Evolutionary conservation across 1,140 invertebrate genomes (phyloP).

Genomic region (Oscheius sp.): DNA sequence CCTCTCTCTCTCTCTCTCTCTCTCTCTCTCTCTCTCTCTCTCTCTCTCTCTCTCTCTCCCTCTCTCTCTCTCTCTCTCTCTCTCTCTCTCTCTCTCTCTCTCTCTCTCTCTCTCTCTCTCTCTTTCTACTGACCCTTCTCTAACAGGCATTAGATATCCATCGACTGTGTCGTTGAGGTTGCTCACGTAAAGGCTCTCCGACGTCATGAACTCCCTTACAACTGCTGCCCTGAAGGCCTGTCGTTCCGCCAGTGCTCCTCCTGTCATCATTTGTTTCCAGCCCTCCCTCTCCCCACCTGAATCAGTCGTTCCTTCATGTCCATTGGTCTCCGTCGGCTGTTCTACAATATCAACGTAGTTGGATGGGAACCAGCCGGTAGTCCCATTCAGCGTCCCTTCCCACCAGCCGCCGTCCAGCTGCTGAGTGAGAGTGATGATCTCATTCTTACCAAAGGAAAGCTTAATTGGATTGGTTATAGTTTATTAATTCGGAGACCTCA

Average conservation of each 20-base stretch:
- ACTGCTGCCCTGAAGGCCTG: constrained; percentile 26
- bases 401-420: constrained; percentile 96
- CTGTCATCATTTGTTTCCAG: constrained; percentile 1
- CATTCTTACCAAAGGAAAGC: constrained; percentile 90
- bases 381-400: constrained; percentile 89
- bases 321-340: background rate
- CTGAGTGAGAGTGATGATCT: constrained; percentile 90
- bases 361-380: constrained; percentile 96
- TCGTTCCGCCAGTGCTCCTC: background rate
- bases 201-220: constrained; percentile 20
- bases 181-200: background rate
- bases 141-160: background rate
- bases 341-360: constrained; percentile 78
- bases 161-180: background rate
- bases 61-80: constrained; percentile 9
- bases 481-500: constrained; percentile 70
- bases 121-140: background rate
- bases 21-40: background rate
- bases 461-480: too few relatives aligned
- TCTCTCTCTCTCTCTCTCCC: constrained; percentile 3
- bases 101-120: background rate
- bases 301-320: background rate
- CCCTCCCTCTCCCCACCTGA: background rate
- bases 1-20: background rate
- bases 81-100: constrained; percentile 7